A percentile compares a stretch with the other conserved stretches of the same genome.
Evolutionary conservation across 2,888 invertebrate species (phyloP).

Genomic region (Ypsolopha sequella): DNA sequence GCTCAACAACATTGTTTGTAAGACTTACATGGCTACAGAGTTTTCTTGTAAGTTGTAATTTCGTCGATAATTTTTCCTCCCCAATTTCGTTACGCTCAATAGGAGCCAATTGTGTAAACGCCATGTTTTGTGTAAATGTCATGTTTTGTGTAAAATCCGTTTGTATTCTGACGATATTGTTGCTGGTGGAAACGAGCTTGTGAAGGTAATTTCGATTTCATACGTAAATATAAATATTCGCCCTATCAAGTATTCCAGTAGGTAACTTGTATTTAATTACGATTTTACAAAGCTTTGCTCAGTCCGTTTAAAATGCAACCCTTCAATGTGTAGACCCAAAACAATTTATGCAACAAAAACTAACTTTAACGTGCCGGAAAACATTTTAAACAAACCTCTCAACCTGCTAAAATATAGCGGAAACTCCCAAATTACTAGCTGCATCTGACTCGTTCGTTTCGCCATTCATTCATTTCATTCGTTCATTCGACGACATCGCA

Average conservation of each 20-base stretch:
- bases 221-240: too few species aligned
- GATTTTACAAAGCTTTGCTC: too few species aligned
- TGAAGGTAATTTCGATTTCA: too few species aligned
- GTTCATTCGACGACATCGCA: slow-evolving; percentile 10
- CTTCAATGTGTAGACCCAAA: too few species aligned
- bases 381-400: slow-evolving; percentile 3
- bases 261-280: too few species aligned
- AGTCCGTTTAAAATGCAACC: too few species aligned
- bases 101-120: slow-evolving; percentile 44
- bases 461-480: slow-evolving; percentile 14
- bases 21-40: slow-evolving; percentile 10
- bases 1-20: neutral
- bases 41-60: slow-evolving; percentile 33
- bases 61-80: slow-evolving; percentile 40
- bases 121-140: slow-evolving; percentile 4
- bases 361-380: neutral
- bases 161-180: neutral
- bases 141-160: neutral
- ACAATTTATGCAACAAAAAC: too few species aligned
- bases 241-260: too few species aligned
- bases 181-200: too few species aligned
- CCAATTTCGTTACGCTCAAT: slow-evolving; percentile 27
- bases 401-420: neutral
- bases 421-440: neutral
- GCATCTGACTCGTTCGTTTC: slow-evolving; percentile 6